phyloP scores from a whole-genome alignment of 1,140 invertebrate genomes.

The Rhagoletis zephyria region DNA sequence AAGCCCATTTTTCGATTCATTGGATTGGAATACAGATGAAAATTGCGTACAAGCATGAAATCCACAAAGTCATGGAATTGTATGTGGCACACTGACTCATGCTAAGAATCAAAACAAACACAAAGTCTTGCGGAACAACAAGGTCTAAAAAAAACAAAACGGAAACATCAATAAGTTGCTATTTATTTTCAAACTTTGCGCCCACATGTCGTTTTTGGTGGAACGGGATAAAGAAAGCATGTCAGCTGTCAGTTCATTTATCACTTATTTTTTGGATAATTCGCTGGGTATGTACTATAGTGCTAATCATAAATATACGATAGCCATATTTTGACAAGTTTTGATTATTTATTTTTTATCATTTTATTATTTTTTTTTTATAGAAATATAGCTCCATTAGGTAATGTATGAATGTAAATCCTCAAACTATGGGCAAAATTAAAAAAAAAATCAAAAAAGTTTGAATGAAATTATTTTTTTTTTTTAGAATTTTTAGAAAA shows the following conservation, averaged over 20 bases:
- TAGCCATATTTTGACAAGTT: background rate
- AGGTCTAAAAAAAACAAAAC: background rate
- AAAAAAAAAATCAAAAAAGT: no score
- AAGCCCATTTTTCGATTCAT: slow-evolving; percentile 16
- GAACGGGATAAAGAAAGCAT: background rate
- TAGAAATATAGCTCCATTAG: no score
- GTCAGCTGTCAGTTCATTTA: background rate
- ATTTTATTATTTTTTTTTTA: no score
- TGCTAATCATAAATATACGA: background rate
- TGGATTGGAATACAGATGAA: background rate
- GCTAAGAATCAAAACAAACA: slow-evolving; percentile 27
- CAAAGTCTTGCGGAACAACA: background rate
- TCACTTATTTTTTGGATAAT: background rate
- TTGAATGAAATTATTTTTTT: no score
- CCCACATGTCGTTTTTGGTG: background rate
- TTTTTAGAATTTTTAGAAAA: no score
- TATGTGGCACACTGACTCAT: slow-evolving; percentile 27
- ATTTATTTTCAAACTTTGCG: slow-evolving; percentile 1
- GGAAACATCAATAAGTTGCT: slow-evolving; percentile 13
- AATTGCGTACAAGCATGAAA: background rate
- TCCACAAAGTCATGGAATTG: background rate
- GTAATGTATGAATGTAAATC: no score
- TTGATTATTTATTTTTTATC: no score
- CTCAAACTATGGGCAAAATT: no score
- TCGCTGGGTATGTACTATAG: background rate